Conservation (phyloP, 1,140 invertebrate species). For the Drosophila carrolli region DNA sequence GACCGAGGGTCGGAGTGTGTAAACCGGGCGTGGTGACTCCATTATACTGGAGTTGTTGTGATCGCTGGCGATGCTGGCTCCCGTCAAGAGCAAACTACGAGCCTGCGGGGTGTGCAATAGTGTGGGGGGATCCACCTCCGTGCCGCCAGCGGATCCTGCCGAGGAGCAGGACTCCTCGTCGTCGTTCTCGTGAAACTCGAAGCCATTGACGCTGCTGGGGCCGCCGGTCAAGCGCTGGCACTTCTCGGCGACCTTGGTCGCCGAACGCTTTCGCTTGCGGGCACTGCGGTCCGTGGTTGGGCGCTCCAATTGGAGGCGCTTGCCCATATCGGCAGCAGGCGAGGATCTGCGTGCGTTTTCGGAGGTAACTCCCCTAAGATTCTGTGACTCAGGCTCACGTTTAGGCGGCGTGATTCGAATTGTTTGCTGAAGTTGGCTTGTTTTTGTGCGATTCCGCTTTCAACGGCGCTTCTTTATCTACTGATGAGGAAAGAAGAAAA, state of each 20-base stretch:
- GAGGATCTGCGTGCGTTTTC: constrained; percentile 6
- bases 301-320: constrained; percentile 66
- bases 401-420: constrained; percentile 29
- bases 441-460: constrained; percentile 60
- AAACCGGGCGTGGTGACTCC: constrained; percentile 80
- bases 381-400: constrained; percentile 13
- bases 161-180: constrained; percentile 75
- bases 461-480: constrained; percentile 39
- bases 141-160: constrained; percentile 33
- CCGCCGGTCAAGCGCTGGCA: constrained; percentile 39
- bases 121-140: constrained; percentile 3
- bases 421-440: constrained; percentile 24
- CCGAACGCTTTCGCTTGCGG: constrained; percentile 72
- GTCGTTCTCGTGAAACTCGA: constrained; percentile 70
- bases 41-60: constrained; percentile 63
- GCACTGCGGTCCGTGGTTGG: constrained; percentile 55
- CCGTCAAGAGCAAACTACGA: constrained; percentile 20
- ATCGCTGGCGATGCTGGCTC: constrained; percentile 57
- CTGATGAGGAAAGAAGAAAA: constrained; percentile 31
- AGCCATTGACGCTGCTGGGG: constrained; percentile 29
- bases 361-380: constrained; percentile 7
- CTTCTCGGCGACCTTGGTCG: constrained; percentile 54
- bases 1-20: constrained; percentile 73
- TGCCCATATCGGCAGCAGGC: constrained; percentile 50
- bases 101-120: constrained; percentile 58